Evolutionary conservation across 2,113 vertebrate species (phyloP).

Genomic region (Pterocles orientalis): DNA sequence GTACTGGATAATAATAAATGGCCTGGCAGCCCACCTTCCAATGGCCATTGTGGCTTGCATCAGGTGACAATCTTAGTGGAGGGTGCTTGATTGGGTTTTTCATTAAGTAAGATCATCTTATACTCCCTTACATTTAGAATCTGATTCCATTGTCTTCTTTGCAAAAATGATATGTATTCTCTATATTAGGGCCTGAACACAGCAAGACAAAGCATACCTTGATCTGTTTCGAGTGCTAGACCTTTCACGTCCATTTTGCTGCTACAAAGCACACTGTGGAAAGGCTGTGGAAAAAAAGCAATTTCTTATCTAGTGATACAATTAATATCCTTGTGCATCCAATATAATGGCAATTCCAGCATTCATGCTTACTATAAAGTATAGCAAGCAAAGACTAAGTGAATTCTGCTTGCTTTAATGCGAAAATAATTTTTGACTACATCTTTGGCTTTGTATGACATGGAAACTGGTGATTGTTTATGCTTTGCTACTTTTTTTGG

Average conservation of each 20-base stretch:
- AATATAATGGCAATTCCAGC: neutral
- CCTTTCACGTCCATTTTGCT: neutral
- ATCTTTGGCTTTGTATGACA: slow-evolving; percentile 4
- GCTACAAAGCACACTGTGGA: neutral
- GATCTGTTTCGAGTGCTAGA: neutral
- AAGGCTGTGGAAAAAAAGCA: neutral
- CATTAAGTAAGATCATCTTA: neutral
- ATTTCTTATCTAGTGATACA: neutral
- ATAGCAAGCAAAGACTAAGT: neutral
- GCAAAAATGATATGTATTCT: neutral
- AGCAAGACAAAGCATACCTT: neutral
- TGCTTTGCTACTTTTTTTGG: slow-evolving; percentile 9
- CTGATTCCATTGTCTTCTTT: neutral
- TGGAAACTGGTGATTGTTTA: slow-evolving; percentile 31
- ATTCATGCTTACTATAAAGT: neutral
- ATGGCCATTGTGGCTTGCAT: neutral
- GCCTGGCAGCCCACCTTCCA: neutral
- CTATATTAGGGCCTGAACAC: neutral
- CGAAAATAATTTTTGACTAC: neutral
- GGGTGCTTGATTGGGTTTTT: neutral
- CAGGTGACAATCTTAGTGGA: neutral
- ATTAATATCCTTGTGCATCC: neutral
- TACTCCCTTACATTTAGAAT: neutral
- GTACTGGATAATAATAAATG: neutral
- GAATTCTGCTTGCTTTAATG: neutral